These are phyloP conservation scores for Aldabrachelys gigantea DNA, from an alignment of 2,113 vertebrate species.

Conservation along the genomic window DNA sequence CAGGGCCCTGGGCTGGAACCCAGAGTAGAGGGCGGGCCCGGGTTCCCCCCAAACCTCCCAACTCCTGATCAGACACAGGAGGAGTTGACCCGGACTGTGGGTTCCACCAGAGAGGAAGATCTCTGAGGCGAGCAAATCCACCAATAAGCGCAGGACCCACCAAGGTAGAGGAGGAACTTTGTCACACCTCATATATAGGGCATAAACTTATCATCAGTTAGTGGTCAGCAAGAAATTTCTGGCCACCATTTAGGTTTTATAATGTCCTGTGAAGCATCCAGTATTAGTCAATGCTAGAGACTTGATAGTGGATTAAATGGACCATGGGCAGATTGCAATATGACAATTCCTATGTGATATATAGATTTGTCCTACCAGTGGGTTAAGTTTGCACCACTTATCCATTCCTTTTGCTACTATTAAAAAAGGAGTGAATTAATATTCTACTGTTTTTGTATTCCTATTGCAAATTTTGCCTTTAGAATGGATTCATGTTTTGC, in stretches of 20 bases:
- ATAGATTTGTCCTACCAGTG: not conserved
- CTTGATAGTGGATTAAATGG: too few species aligned
- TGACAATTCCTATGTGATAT: not conserved
- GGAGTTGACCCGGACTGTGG: too few species aligned
- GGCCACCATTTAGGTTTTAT: not conserved
- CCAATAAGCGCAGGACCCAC: too few species aligned
- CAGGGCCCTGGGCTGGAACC: too few species aligned
- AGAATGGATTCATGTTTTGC: not conserved
- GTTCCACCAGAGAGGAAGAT: too few species aligned
- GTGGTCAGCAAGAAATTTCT: accelerated
- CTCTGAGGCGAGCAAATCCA: too few species aligned
- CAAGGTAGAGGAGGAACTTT: too few species aligned
- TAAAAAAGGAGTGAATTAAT: not conserved
- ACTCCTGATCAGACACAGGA: too few species aligned
- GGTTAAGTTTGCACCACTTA: not conserved
- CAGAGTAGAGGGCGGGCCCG: too few species aligned
- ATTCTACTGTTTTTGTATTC: not conserved
- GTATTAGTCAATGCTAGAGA: not conserved
- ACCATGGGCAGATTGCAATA: accelerated
- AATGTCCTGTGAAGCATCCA: not conserved
- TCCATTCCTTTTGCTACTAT: not conserved
- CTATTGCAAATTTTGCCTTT: not conserved
- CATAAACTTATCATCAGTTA: not conserved
- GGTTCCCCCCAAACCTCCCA: too few species aligned
- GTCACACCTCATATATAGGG: not conserved